Percentiles rank a stretch among this genome's conserved stretches.
Evolutionary conservation across 2,888 invertebrate species (phyloP).

Genomic region (Dasysyrphus tricinctus): DNA sequence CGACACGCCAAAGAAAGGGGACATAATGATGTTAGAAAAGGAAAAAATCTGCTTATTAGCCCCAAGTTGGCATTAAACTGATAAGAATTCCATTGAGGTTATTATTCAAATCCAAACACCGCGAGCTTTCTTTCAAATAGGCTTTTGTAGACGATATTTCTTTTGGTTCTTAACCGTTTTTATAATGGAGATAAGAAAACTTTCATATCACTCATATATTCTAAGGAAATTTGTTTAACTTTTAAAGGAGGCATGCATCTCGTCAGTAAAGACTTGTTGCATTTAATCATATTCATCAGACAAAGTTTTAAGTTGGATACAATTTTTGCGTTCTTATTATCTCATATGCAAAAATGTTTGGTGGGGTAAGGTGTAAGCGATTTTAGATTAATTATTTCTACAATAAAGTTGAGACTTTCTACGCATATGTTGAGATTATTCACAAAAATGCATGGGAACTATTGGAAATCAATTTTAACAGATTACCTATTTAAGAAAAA

Average conservation of each 20-base stretch:
- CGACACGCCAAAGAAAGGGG: conserved; percentile 23
- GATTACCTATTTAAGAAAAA: too few relatives aligned
- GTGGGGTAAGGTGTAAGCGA: too few relatives aligned
- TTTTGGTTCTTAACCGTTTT: not conserved
- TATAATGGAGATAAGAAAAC: not conserved
- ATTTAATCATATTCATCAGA: not conserved
- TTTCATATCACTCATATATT: not conserved
- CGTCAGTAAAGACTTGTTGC: not conserved
- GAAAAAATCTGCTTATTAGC: conserved; percentile 67
- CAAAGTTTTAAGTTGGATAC: not conserved
- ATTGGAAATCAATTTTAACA: too few relatives aligned
- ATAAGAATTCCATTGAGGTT: conserved; percentile 73
- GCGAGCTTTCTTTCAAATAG: conserved; percentile 44
- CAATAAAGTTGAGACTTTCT: too few relatives aligned
- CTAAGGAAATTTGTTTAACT: not conserved
- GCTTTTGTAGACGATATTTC: conserved; percentile 30
- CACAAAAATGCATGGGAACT: too few relatives aligned
- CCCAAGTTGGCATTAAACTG: conserved; percentile 74
- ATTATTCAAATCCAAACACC: conserved; percentile 62
- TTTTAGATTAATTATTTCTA: too few relatives aligned
- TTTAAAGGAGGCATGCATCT: not conserved
- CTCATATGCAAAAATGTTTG: too few relatives aligned
- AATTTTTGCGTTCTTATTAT: not conserved
- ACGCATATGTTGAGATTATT: too few relatives aligned
- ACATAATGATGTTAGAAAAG: conserved; percentile 21